Evolutionary conservation across 2,888 invertebrate species (phyloP).

Genomic region (Thymelicus acteon): DNA sequence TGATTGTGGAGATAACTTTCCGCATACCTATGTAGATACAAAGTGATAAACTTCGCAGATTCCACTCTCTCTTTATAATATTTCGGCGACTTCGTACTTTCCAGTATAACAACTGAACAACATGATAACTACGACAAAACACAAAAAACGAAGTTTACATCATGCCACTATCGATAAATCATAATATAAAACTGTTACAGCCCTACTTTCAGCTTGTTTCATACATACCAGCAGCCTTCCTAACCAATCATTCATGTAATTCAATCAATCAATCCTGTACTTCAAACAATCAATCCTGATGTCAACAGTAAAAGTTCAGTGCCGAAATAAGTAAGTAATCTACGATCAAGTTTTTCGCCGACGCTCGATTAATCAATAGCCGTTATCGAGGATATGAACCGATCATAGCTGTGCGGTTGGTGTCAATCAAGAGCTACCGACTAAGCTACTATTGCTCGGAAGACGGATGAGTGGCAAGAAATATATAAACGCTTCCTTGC

Average conservation of each 20-base stretch:
- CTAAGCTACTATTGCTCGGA: background rate
- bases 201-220: no score
- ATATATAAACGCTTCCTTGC: background rate
- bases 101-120: no score
- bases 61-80: no score
- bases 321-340: background rate
- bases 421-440: background rate
- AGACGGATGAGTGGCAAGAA: slow-evolving; percentile 1
- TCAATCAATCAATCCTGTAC: background rate
- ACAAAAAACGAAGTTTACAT: no score
- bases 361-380: background rate
- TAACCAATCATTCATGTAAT: background rate
- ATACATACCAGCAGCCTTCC: no score
- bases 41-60: no score
- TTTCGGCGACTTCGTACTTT: no score
- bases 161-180: no score
- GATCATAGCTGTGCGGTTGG: background rate
- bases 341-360: background rate
- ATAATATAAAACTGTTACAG: no score
- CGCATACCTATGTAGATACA: no score
- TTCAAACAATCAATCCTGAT: background rate
- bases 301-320: background rate
- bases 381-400: background rate
- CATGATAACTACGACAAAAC: no score
- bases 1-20: no score